Percentiles rank a stretch among this genome's conserved stretches.
Conservation (phyloP, 2,888 invertebrate species). For the Sialis fuliginosa region DNA sequence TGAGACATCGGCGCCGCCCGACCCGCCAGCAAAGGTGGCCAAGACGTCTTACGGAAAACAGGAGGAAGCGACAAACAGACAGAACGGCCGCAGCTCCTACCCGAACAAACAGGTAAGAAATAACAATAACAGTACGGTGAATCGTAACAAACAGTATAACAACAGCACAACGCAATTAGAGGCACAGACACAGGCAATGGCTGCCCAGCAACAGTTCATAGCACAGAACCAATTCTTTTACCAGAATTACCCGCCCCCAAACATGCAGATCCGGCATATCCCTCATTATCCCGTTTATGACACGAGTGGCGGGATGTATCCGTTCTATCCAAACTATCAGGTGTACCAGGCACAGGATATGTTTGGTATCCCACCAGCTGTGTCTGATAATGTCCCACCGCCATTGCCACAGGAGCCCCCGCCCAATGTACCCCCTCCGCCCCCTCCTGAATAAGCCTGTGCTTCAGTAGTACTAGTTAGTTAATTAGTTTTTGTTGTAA, state of each 20-base stretch:
- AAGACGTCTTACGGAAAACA: slow-evolving; percentile 13
- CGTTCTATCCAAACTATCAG: slow-evolving; percentile 16
- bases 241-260: slow-evolving; percentile 6
- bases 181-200: slow-evolving; percentile 12
- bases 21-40: slow-evolving; percentile 13
- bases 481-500: no score
- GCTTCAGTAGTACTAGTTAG: no score
- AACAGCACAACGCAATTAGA: slow-evolving; percentile 6
- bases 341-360: slow-evolving; percentile 18
- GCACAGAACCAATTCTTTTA: slow-evolving; percentile 14
- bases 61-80: slow-evolving; percentile 16
- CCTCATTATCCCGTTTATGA: slow-evolving; percentile 1
- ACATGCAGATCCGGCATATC: slow-evolving; percentile 1
- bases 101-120: slow-evolving; percentile 21
- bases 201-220: slow-evolving; percentile 23
- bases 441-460: slow-evolving; percentile 27
- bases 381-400: slow-evolving; percentile 21
- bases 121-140: slow-evolving; percentile 13
- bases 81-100: slow-evolving; percentile 23
- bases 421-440: slow-evolving; percentile 42
- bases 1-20: slow-evolving; percentile 11
- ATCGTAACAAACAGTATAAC: slow-evolving; percentile 9
- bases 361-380: slow-evolving; percentile 12
- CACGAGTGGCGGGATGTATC: slow-evolving; percentile 3
- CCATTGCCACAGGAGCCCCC: slow-evolving; percentile 39